Base-by-base conservation (phyloP, 2,888 invertebrate species). In the Lathronympha strigana region DNA sequence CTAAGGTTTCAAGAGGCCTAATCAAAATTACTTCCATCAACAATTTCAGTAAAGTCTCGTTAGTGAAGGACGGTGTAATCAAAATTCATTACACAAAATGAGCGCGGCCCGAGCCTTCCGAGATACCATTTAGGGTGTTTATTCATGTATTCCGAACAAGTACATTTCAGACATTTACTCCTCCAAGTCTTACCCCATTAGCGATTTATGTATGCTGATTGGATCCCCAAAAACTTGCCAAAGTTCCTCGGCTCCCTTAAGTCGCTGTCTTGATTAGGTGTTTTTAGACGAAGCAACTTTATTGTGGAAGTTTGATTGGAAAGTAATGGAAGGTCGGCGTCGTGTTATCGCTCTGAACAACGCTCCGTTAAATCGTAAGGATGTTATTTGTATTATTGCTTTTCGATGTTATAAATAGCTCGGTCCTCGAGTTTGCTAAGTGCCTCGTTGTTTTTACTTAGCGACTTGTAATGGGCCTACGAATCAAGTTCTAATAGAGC, bases 261-360 rank as follows among this genome's bases (percentile, higher is more conserved):
- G 71, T 71, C 69, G 67, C 71, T 68, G 69, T 72, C 69, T 78
- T 85, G 84, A 84, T 84, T 84, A 84, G 81, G 78, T 83, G 80
- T 82, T 82, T 79, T 79, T 76, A 79, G 77, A 75, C 69, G 72
- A 66, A 73, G 73, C 74, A 79, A 82, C 78, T 83, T 83, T 82
- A 84, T 83, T 82, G 83, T 80, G 74, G 73, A 85, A 85, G 78
- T 87, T 85, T 83, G 84, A 87, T 85, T 85, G 82, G 83, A 82
- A 81, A 81, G 81, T 81, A 80, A 83, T 81, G 77, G 64, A 76
- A 75, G 75, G 78, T 75, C 70, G 76, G 69, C 73, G 73, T 73
- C 69, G 73, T 77, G 79, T 80, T 81, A 81, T 79, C 79, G 71
- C 69, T 76, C 73, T 67, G 71, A 73, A 74, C 76, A 73, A 73